Conservation (phyloP, 2,797 vertebrate genomes). For the Graptemys geographica region DNA sequence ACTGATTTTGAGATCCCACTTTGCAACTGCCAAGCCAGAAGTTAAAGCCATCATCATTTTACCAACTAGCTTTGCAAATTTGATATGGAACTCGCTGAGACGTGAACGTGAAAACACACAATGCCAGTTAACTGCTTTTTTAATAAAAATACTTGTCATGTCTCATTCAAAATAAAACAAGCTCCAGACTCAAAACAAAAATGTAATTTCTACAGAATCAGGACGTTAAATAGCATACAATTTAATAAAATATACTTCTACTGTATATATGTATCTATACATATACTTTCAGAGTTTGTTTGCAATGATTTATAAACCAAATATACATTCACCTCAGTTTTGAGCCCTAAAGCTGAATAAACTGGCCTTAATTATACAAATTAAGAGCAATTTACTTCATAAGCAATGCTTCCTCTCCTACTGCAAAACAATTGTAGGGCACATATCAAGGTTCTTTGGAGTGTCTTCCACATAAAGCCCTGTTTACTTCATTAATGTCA, state of each 20-base stretch:
- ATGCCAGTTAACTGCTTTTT: too few relatives aligned
- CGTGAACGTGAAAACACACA: not conserved
- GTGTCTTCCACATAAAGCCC: not conserved
- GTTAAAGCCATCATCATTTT: not conserved
- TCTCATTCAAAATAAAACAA: not conserved
- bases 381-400: not conserved
- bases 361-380: not conserved
- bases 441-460: not conserved
- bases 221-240: not conserved
- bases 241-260: not conserved
- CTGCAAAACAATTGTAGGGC: not conserved
- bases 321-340: not conserved
- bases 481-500: not conserved
- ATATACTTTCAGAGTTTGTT: not conserved
- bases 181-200: not conserved
- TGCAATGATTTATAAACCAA: slow-evolving; percentile 18
- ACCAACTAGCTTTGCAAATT: not conserved
- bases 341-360: slow-evolving; percentile 15
- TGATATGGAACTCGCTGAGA: not conserved
- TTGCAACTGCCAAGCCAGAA: not conserved
- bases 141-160: not conserved
- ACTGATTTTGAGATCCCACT: not conserved
- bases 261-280: not conserved
- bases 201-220: not conserved
- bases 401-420: not conserved